Percentiles rank a stretch among this genome's conserved stretches.
Conservation (phyloP, 2,888 invertebrate species). For the Lasioglossum pauxillum region DNA sequence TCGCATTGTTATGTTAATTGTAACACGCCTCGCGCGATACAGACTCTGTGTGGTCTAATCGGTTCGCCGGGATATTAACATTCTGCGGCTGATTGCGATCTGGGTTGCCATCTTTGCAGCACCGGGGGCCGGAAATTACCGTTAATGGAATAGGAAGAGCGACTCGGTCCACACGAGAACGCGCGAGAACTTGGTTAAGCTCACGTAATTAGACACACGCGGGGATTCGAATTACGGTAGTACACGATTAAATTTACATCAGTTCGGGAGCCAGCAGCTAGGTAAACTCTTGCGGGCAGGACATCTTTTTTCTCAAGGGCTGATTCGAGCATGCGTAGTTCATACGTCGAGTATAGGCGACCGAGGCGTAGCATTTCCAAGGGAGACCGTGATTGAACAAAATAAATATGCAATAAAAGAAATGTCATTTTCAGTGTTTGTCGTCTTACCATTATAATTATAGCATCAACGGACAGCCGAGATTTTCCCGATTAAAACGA, state of each 20-base stretch:
- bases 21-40: constrained; percentile 60
- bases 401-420: not conserved
- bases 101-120: constrained; percentile 5
- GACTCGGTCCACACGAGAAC: not conserved
- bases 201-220: constrained; percentile 10
- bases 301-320: not conserved
- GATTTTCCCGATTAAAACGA: too few relatives aligned
- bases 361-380: not conserved
- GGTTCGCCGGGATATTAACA: constrained; percentile 59
- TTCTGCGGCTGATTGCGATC: constrained; percentile 13
- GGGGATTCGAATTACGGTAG: not conserved
- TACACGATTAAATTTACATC: not conserved
- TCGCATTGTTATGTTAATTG: constrained; percentile 78
- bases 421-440: not conserved
- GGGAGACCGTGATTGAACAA: not conserved
- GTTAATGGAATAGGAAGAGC: constrained; percentile 14
- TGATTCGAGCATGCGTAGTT: not conserved
- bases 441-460: not conserved
- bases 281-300: not conserved
- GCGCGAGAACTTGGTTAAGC: not conserved
- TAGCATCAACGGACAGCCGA: not conserved
- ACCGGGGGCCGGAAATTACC: not conserved
- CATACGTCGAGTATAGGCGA: not conserved
- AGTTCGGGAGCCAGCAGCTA: not conserved
- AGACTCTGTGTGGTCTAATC: constrained; percentile 48